Evolutionary conservation across 2,113 vertebrate genomes (phyloP).

Genomic region (Erythrocebus patas): DNA sequence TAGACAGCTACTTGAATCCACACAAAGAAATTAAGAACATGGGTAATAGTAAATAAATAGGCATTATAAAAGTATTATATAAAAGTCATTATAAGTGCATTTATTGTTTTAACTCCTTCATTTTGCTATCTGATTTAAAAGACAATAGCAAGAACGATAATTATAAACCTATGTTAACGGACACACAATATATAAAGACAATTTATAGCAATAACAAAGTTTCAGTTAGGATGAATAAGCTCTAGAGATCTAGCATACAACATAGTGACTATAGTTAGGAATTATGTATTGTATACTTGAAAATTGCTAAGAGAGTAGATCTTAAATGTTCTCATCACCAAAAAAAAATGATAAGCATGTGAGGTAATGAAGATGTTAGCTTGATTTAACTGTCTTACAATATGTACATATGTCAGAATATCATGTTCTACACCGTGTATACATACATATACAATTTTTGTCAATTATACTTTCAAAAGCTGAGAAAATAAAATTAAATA

Average conservation of each 20-base stretch:
- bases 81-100: background rate
- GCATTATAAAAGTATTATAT: background rate
- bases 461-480: background rate
- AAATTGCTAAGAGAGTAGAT: background rate
- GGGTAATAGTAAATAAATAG: background rate
- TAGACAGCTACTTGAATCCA: background rate
- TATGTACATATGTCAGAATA: background rate
- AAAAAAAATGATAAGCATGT: background rate
- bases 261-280: background rate
- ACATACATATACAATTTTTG: background rate
- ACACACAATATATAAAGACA: background rate
- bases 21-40: background rate
- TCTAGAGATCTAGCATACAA: background rate
- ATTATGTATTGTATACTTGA: background rate
- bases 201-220: background rate
- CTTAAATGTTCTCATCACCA: background rate
- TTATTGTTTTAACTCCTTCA: background rate
- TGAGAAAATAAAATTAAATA: background rate
- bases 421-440: background rate
- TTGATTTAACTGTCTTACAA: background rate
- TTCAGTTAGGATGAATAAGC: background rate
- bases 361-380: background rate
- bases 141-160: background rate
- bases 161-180: background rate
- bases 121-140: background rate